Evolutionary conservation across 2,113 vertebrate species (phyloP).

Genomic region (Colistium nudipinnis): DNA sequence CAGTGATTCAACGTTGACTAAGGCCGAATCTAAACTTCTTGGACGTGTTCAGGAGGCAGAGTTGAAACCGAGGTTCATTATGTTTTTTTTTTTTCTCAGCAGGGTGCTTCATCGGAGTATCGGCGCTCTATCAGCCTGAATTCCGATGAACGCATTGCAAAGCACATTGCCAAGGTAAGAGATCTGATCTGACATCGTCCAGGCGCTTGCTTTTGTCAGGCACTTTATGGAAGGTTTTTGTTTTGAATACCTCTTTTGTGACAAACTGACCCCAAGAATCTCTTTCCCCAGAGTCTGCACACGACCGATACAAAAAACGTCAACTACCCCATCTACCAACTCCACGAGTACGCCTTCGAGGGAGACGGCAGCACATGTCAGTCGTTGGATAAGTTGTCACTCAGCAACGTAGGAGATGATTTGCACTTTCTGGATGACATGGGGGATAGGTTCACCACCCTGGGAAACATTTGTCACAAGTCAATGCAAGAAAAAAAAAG

Average conservation of each 20-base stretch:
- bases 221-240: background rate
- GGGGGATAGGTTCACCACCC: conserved; percentile 71
- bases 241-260: background rate
- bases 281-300: conserved; percentile 69
- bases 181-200: background rate
- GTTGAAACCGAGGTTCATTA: too few relatives aligned
- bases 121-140: background rate
- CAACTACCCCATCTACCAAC: conserved; percentile 12
- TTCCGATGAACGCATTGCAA: conserved; percentile 7
- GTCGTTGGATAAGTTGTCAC: conserved; percentile 70
- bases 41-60: background rate
- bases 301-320: background rate
- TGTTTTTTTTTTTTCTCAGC: conserved; percentile 31
- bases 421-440: conserved; percentile 72
- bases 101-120: conserved; percentile 35
- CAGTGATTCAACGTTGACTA: background rate
- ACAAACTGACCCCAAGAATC: background rate
- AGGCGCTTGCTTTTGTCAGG: background rate
- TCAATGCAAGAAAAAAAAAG: conserved; percentile 34
- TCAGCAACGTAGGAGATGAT: conserved; percentile 39
- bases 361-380: conserved; percentile 60
- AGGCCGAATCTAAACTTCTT: background rate
- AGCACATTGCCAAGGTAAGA: conserved; percentile 66
- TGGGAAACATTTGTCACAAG: conserved; percentile 63
- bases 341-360: conserved; percentile 75